Conservation (phyloP, 2,888 invertebrate species). For the Drosophila yooni region DNA sequence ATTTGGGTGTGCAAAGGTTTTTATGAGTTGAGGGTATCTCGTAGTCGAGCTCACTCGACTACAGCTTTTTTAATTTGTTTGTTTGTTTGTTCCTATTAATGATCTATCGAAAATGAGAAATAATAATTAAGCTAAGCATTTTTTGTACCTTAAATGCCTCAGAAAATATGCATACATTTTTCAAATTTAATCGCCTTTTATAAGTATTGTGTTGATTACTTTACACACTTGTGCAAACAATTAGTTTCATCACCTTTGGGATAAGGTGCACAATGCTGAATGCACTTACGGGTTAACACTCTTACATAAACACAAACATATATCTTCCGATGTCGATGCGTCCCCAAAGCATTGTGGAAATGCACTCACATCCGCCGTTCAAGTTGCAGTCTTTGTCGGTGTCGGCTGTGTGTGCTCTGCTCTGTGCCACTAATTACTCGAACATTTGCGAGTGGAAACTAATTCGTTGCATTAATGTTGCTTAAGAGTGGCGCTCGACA, state of each 20-base stretch:
- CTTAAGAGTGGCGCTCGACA: constrained; percentile 33
- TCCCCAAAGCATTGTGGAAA: constrained; percentile 38
- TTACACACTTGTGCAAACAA: neutral
- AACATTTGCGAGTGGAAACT: constrained; percentile 40
- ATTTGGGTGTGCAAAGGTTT: neutral
- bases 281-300: constrained; percentile 39
- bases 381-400: constrained; percentile 19
- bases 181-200: neutral
- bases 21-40: neutral
- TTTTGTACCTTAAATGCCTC: neutral
- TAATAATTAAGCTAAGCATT: neutral
- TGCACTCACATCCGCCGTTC: constrained; percentile 60
- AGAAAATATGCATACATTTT: neutral
- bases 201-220: neutral
- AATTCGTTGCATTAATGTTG: constrained; percentile 40
- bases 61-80: neutral
- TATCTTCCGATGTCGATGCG: constrained; percentile 24
- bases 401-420: constrained; percentile 4
- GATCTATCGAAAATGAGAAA: neutral
- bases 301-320: neutral
- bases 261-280: neutral
- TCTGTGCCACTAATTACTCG: constrained; percentile 58
- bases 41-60: neutral
- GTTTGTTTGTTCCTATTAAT: neutral
- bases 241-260: neutral